phyloP scores from a whole-genome alignment of 1,140 invertebrate genomes.

The Drosophila albomicans region DNA sequence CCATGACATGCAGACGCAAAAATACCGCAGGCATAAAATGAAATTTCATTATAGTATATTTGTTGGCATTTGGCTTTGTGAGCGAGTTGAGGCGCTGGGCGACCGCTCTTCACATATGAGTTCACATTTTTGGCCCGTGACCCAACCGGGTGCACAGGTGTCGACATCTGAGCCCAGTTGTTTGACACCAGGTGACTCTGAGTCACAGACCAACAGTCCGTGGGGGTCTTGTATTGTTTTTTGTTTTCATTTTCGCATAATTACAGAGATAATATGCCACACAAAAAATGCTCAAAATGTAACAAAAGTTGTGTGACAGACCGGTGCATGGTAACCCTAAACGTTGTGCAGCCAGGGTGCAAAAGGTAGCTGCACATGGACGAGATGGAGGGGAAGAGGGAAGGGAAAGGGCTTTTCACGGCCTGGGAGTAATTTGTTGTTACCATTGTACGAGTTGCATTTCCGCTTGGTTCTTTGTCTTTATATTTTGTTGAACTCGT shows the following conservation, averaged over 20 bases:
- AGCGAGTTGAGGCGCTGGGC: neutral
- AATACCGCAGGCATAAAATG: slow-evolving; percentile 51
- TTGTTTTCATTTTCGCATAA: slow-evolving; percentile 76
- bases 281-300: slow-evolving; percentile 45
- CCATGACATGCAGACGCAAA: slow-evolving; percentile 70
- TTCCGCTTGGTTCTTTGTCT: slow-evolving; percentile 65
- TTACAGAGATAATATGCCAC: slow-evolving; percentile 59
- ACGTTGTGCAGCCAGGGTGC: slow-evolving; percentile 22
- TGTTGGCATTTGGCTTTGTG: slow-evolving; percentile 32
- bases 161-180: slow-evolving; percentile 56
- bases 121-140: slow-evolving; percentile 81
- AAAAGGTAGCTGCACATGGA: neutral
- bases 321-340: slow-evolving; percentile 65
- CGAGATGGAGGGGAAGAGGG: too few relatives aligned
- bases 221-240: slow-evolving; percentile 62
- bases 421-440: slow-evolving; percentile 49
- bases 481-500: slow-evolving; percentile 36
- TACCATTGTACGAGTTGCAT: slow-evolving; percentile 52
- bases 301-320: slow-evolving; percentile 71
- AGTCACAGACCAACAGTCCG: slow-evolving; percentile 14
- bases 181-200: slow-evolving; percentile 39
- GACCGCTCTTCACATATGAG: slow-evolving; percentile 66
- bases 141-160: slow-evolving; percentile 71
- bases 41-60: slow-evolving; percentile 66
- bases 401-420: neutral